Base-by-base conservation (phyloP, 2,113 vertebrate genomes). In the Varanus komodoensis region DNA sequence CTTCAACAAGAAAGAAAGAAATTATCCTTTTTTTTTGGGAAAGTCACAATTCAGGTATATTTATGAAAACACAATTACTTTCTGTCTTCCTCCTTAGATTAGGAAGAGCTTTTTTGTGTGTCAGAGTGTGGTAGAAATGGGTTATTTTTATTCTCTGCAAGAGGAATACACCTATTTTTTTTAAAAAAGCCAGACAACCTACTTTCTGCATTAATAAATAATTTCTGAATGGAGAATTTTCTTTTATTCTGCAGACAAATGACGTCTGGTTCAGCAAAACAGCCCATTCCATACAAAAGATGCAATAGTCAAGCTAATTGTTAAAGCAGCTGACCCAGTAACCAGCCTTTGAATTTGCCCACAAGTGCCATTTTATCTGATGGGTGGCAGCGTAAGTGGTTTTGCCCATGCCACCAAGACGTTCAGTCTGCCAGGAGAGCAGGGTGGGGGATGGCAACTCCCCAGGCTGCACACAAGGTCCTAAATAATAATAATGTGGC, bases 181-280 rank as follows among this genome's bases (percentile, higher is more conserved):
- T 86, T 91, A 50, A 78, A 73, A 92, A 57, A 57, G 82, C 87
- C 93, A 1, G 77, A 68, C 91, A 87, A 89, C 82, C 73, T 86
- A 78, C 8, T 83, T 92, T 87, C 80, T 91, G 90, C 74, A 79
- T 95, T 93, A 96, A 97, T 96, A 96, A 96, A 95, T 95, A 97
- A 95, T 93, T 87, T 95, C 88, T 94, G 87, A 64, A 52, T 89
- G 89, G 73, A 64, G 61, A 78, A 54, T 84, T 89, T 89, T 0
- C 93, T 95, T 91, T 88, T 57, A 81, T 91, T 95, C 91, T 95
- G 38, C 94, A 93, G 93, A 84, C 91, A 94, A 93, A 94, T 82
- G 85, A 88, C 93, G 73, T 61, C 94, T 61, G 71, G 67, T 69
- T 64, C 93, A 95, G 92, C 87, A 91, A 92, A 87, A 85, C 75